phyloP scores from a whole-genome alignment of 2,797 vertebrate genomes.

The Hybognathus amarus region DNA sequence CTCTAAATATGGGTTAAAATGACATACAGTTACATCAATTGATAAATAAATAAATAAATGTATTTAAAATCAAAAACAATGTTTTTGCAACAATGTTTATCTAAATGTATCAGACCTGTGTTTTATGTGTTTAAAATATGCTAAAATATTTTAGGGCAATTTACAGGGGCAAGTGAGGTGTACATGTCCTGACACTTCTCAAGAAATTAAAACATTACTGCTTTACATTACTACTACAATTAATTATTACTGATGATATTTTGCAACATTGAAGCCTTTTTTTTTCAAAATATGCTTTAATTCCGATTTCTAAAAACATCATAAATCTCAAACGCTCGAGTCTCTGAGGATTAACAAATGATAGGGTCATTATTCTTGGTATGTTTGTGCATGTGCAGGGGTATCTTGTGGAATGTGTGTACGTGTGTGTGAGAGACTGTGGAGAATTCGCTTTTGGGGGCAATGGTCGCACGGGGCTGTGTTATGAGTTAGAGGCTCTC shows the following conservation, averaged over 20 bases:
- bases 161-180: not conserved
- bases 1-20: not conserved
- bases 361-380: constrained; percentile 29
- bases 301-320: not conserved
- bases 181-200: not conserved
- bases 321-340: not conserved
- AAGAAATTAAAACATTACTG: not conserved
- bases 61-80: not conserved
- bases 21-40: not conserved
- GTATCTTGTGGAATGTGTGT: constrained; percentile 26
- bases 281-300: not conserved
- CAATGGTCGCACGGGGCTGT: not conserved
- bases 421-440: constrained; percentile 41
- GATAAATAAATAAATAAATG: not conserved
- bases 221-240: no score
- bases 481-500: constrained; percentile 1
- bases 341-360: constrained; percentile 14
- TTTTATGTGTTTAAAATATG: not conserved
- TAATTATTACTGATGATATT: not conserved
- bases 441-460: constrained; percentile 18
- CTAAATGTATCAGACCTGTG: no score
- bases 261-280: not conserved
- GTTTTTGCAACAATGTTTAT: not conserved
- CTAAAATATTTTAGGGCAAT: not conserved
- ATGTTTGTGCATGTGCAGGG: constrained; percentile 26